phyloP scores from a whole-genome alignment of 2,797 vertebrate species.

The Pelodytes ibericus region DNA sequence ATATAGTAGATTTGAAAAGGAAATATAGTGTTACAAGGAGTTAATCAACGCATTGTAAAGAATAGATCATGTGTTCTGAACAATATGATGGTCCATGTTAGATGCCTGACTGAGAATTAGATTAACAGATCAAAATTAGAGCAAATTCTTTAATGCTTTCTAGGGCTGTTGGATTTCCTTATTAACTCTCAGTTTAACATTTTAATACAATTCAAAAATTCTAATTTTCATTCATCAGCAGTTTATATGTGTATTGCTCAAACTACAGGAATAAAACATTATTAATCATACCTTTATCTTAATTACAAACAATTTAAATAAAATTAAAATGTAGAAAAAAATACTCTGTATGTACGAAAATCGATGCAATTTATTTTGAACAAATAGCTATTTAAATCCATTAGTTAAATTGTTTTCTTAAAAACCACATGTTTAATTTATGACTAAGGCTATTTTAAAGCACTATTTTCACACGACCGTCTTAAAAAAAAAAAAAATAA shows the following conservation, averaged over 20 bases:
- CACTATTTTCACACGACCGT: not conserved
- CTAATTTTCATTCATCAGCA: not conserved
- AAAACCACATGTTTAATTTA: conserved; percentile 38
- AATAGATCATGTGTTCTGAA: conserved; percentile 12
- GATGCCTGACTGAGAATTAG: conserved; percentile 1
- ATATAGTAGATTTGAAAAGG: conserved; percentile 27
- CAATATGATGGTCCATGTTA: conserved; percentile 12
- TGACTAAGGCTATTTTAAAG: conserved; percentile 29
- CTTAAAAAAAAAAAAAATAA: not conserved
- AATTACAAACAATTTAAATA: not conserved
- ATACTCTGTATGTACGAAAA: not conserved
- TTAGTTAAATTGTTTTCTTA: too few relatives aligned
- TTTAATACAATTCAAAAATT: conserved; percentile 11
- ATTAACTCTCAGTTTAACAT: conserved; percentile 15
- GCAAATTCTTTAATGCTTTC: conserved; percentile 5
- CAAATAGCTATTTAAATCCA: too few relatives aligned
- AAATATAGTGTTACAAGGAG: conserved; percentile 51
- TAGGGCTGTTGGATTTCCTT: not conserved
- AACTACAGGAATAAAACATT: not conserved
- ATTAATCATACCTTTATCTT: conserved; percentile 18
- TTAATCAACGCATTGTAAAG: conserved; percentile 43
- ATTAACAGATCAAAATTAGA: conserved; percentile 17
- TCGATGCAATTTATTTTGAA: conserved; percentile 23
- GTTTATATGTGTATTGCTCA: not conserved
- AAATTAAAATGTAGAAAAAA: not conserved